Evolutionary conservation across 2,113 vertebrate genomes (phyloP), one percentile per base, ranked within the genome.

Genomic region (Microcebus ravelobensis): DNA sequence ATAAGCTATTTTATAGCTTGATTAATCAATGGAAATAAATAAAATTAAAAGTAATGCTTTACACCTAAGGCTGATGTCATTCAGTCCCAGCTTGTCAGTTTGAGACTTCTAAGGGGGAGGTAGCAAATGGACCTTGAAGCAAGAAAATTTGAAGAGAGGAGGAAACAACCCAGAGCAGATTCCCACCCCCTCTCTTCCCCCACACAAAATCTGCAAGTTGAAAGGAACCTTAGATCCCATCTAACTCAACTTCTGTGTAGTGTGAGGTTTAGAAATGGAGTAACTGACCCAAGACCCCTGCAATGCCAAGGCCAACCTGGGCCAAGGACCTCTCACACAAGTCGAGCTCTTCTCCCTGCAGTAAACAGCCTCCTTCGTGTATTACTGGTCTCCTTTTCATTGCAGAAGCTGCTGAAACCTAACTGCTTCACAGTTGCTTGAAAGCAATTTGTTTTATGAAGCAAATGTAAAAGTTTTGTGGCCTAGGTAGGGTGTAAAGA

Each of bases 391-490:
- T 65, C 39, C 12, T 39, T 89, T 85, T 42, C 39, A 57, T 5
- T 84, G 2, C 7, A 36, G 63, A 73, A 31, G 10, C 63, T 87
- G 18, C 57, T 59, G 23, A 74, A 91, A 80, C 29, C 61, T 21
- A 29, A 74, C 59, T 76, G 42, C 55, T 67, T 90, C 50, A 55
- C 57, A 68, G 23, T 57, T 68, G 42, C 11, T 20, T 57, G 71
- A 90, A 90, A 94, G 93, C 42, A 45, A 36, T 68, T 45, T 67
- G 27, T 76, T 76, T 65, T 94, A 70, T 70, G 61, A 87, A 83
- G 34, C 67, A 90, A 52, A 77, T 59, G n/a, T 36, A 59, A 21
- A 94, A 70, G 5, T 9, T 94, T 86, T 23, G 2, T 81, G 82
- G 15, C 70, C 88, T 68, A 55, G 31, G 52, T 65, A 94, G 27